Evolutionary conservation across 2,113 vertebrate genomes (phyloP).

Genomic region (Oncorhynchus gorbuscha): DNA sequence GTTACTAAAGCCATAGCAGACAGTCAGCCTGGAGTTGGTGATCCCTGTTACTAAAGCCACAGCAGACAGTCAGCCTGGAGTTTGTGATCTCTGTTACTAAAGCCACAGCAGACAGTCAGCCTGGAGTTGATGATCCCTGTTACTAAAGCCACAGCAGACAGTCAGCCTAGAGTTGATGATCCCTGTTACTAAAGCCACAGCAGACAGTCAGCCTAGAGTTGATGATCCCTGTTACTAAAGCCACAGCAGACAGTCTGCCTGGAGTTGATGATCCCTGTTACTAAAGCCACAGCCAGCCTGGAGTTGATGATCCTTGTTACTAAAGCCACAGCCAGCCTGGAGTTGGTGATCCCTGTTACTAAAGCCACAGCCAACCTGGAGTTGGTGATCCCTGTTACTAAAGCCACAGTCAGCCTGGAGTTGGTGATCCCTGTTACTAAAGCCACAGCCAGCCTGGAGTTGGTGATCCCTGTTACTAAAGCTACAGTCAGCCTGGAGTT

Average conservation of each 20-base stretch:
- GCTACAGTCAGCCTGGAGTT: too few relatives aligned
- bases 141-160: conserved; percentile 74
- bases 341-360: too few relatives aligned
- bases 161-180: conserved; percentile 53
- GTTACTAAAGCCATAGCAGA: conserved; percentile 77
- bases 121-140: background rate
- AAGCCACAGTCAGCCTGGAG: conserved; percentile 79
- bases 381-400: background rate
- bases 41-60: conserved; percentile 70
- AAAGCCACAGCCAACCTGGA: conserved; percentile 78
- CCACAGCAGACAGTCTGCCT: conserved; percentile 77
- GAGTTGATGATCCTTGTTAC: too few relatives aligned
- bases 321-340: conserved; percentile 80
- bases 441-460: conserved; percentile 58
- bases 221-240: conserved; percentile 55
- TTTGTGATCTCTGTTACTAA: conserved; percentile 30
- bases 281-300: conserved; percentile 80
- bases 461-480: background rate
- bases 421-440: too few relatives aligned
- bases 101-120: conserved; percentile 76
- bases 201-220: conserved; percentile 59
- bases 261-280: too few relatives aligned
- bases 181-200: conserved; percentile 71
- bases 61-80: conserved; percentile 65
- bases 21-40: conserved; percentile 64